phyloP scores from a whole-genome alignment of 2,888 invertebrate species.

The Baccha elongata region DNA sequence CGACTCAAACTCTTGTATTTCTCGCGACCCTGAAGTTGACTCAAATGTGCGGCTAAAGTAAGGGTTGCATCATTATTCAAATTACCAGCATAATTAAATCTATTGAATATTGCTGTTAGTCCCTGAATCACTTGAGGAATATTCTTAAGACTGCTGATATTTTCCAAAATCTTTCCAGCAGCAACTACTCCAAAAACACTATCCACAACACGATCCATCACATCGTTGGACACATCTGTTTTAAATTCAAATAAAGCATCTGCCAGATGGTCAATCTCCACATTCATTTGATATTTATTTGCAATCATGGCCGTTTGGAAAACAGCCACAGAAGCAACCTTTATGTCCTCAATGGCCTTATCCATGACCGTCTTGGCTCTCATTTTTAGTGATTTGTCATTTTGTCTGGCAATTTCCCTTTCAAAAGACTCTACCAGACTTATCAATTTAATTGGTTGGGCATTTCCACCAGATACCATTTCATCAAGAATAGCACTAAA shows the following conservation, averaged over 20 bases:
- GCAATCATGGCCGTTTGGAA: constrained; percentile 34
- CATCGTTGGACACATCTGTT: constrained; percentile 30
- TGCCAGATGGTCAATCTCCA: constrained; percentile 13
- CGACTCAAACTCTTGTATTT: constrained; percentile 4
- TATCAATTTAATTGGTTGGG: constrained; percentile 32
- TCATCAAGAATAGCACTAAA: constrained; percentile 24
- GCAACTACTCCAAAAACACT: constrained; percentile 27
- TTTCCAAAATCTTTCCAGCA: constrained; percentile 21
- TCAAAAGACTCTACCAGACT: constrained; percentile 14
- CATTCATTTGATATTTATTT: constrained; percentile 1
- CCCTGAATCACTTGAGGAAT: constrained; percentile 37
- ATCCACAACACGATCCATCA: constrained; percentile 37
- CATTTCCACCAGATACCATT: constrained; percentile 4
- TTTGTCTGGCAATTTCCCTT: constrained; percentile 3
- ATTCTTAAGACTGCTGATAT: constrained; percentile 33
- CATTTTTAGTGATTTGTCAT: background rate
- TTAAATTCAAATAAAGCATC: background rate
- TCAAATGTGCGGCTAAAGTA: constrained; percentile 19
- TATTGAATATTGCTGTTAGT: constrained; percentile 37
- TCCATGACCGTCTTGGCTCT: constrained; percentile 25
- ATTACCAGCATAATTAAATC: constrained; percentile 37
- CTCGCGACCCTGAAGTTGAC: constrained; percentile 18
- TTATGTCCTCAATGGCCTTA: constrained; percentile 28
- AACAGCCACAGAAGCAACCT: background rate
- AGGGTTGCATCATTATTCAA: constrained; percentile 36